phyloP scores from a whole-genome alignment of 2,113 vertebrate species.

The Varanus salvator region DNA sequence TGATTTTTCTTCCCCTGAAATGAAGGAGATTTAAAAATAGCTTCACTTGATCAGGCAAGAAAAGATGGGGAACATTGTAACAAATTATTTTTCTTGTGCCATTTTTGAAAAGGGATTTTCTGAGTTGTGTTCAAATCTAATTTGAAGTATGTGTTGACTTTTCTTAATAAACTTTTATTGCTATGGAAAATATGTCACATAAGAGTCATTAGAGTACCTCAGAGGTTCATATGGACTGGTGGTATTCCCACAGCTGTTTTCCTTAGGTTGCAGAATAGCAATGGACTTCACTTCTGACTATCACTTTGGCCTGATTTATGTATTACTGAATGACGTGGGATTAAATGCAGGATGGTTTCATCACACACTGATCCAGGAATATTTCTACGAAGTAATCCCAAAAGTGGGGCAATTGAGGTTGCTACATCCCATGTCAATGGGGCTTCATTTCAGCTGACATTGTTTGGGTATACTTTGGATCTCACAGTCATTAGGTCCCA shows the following conservation, averaged over 20 bases:
- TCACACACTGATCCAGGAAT: background rate
- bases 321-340: background rate
- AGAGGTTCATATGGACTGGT: background rate
- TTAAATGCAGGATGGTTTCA: background rate
- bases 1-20: background rate
- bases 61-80: too few species aligned
- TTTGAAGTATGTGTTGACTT: background rate
- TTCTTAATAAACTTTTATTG: too few species aligned
- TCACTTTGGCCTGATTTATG: background rate
- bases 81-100: background rate
- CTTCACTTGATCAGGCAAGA: too few species aligned
- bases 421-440: background rate
- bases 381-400: background rate
- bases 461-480: background rate
- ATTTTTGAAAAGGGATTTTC: background rate
- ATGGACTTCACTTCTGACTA: background rate
- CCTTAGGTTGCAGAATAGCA: background rate
- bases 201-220: background rate
- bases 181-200: background rate
- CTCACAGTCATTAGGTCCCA: background rate
- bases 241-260: background rate
- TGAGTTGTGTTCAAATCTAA: background rate
- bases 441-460: background rate
- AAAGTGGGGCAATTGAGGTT: background rate
- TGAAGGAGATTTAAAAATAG: background rate